Percentiles rank a stretch among this genome's conserved stretches.
Evolutionary conservation across 1,140 invertebrate genomes (phyloP).

Genomic region (Gonioctena quinquepunctata): DNA sequence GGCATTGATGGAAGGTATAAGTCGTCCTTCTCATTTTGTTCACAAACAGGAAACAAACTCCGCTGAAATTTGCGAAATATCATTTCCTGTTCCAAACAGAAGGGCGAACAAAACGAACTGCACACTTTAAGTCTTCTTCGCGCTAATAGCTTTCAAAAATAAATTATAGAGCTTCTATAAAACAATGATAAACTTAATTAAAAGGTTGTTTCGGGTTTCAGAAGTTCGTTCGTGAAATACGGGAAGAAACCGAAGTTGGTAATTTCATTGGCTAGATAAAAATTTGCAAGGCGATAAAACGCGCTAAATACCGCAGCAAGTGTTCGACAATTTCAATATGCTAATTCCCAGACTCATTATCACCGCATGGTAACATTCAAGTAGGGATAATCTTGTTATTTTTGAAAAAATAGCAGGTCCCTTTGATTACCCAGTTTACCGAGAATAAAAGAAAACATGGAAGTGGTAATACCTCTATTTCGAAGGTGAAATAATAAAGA

Average conservation of each 20-base stretch:
- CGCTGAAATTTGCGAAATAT: background rate
- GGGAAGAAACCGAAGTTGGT: conserved; percentile 30
- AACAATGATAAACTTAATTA: conserved; percentile 36
- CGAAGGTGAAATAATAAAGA: no score
- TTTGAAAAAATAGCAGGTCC: no score
- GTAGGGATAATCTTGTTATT: no score
- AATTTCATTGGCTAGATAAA: conserved; percentile 32
- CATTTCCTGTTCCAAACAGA: background rate
- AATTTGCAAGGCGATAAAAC: conserved; percentile 34
- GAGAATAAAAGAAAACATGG: no score
- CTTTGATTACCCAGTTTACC: no score
- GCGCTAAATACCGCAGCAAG: conserved; percentile 27
- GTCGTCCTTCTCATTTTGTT: background rate
- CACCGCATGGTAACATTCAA: no score
- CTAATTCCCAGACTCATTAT: no score
- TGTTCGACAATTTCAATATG: conserved; percentile 31
- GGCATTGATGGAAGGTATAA: background rate
- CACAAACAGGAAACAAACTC: background rate
- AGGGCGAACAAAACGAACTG: background rate
- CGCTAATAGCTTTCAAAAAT: conserved; percentile 26
- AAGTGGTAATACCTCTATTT: no score
- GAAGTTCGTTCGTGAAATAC: conserved; percentile 10
- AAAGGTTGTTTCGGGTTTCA: conserved; percentile 19
- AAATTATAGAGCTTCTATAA: conserved; percentile 25
- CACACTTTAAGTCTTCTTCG: conserved; percentile 3